Conservation (phyloP, 2,113 vertebrate genomes). For the Phalacrocorax pelagicus region DNA sequence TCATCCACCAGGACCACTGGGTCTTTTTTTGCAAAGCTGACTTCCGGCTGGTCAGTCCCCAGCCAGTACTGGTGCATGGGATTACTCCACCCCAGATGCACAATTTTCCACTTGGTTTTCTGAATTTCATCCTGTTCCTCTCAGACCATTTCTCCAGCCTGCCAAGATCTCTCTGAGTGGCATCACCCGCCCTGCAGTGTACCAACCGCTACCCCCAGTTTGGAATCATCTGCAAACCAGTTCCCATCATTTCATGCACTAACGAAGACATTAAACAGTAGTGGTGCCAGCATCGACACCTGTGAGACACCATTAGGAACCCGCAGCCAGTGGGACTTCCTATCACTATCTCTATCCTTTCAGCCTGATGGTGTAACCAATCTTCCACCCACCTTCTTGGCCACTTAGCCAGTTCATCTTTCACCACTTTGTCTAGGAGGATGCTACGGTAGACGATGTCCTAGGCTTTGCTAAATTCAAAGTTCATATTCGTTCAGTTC, state of each 20-base stretch:
- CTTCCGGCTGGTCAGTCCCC: not conserved
- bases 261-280: not conserved
- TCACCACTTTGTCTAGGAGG: not conserved
- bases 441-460: not conserved
- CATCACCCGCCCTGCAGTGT: not conserved
- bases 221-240: not conserved
- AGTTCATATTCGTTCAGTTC: not conserved
- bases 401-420: not conserved
- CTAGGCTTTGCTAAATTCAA: not conserved
- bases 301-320: not conserved
- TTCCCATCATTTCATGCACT: not conserved
- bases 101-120: not conserved
- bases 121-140: not conserved
- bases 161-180: not conserved
- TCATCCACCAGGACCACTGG: not conserved
- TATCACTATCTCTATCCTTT: not conserved
- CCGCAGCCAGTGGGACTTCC: not conserved
- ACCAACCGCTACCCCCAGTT: not conserved
- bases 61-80: not conserved
- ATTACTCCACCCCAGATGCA: not conserved
- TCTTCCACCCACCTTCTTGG: not conserved
- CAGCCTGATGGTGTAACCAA: not conserved
- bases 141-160: not conserved
- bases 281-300: fast-evolving
- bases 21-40: not conserved